Evolutionary conservation across 1,140 invertebrate species (phyloP).

Genomic region (Zelostemma sp.): DNA sequence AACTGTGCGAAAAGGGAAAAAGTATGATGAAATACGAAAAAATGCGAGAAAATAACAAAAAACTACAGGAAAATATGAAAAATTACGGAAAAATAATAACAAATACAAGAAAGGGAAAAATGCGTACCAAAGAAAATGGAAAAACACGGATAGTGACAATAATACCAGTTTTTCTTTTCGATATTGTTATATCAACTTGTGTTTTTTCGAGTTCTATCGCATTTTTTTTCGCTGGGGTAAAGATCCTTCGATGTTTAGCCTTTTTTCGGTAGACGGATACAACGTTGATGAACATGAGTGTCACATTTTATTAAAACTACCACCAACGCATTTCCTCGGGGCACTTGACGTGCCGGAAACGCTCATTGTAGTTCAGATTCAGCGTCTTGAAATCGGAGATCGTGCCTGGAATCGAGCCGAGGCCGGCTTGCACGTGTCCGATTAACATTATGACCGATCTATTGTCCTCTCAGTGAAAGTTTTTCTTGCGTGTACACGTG

Average conservation of each 20-base stretch:
- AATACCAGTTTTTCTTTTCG: neutral
- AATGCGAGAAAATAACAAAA: too few species aligned
- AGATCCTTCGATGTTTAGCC: neutral
- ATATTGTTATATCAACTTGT: too few species aligned
- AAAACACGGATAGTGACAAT: too few species aligned
- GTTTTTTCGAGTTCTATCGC: too few species aligned
- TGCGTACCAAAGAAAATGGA: too few species aligned
- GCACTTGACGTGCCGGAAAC: slow-evolving; percentile 21
- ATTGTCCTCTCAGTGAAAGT: slow-evolving; percentile 25
- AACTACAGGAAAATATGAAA: too few species aligned
- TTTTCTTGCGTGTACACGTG: neutral
- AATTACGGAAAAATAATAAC: too few species aligned
- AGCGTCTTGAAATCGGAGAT: slow-evolving; percentile 25
- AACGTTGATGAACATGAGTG: neutral
- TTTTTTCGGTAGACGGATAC: neutral
- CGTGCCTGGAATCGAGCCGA: slow-evolving; percentile 8
- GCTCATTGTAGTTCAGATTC: slow-evolving; percentile 18
- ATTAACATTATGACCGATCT: slow-evolving; percentile 13
- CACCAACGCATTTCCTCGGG: slow-evolving; percentile 18
- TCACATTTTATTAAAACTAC: slow-evolving; percentile 6
- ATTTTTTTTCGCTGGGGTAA: neutral
- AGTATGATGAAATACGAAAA: too few species aligned
- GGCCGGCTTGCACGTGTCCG: slow-evolving; percentile 21
- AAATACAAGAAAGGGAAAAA: too few species aligned
- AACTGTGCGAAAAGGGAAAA: too few species aligned